Evolutionary conservation across 1,140 invertebrate species (phyloP), one percentile per base, ranked within the genome.

Genomic region (Planococcus citri): DNA sequence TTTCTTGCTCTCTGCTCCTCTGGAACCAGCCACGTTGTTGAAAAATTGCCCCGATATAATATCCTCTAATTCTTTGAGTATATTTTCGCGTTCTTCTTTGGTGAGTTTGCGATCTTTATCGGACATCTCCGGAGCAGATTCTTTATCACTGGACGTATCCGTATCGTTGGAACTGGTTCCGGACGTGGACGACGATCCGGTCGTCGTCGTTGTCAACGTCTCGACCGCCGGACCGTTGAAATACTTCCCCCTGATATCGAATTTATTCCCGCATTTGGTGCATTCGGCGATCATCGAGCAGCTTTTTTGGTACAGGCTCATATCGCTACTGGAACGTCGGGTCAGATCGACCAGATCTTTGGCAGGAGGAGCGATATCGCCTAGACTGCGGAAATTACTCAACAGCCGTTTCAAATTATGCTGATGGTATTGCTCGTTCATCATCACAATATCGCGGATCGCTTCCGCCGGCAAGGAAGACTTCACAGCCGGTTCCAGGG

Each of bases 61-160:
- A 73, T 83, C 82, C 72, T 82, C 80, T 14, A 84, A 75, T 73
- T 84, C 79, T 74, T 80, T 82, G 1, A 83, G 73, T 27, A 82
- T 79, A 72, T 80, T 77, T 37, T 79, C 72, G 73, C 80, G 77
- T 74, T 84, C 83, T 71, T 78, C 76, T 64, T 80, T 76, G 14
- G 77, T 80, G 67, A 82, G 51, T 51, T 73, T 76, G 10, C 68
- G 41, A 60, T 69, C 51, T 29, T 33, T 71, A 64, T 70, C 21
- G 68, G 27, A 20, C n/a, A 21, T 8, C 9, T 12, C 67, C 1
- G 20, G 2, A 17, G 27, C 2, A 1, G 51, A 0, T 20, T n/a
- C 3, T 22, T 24, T 0, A 3, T n/a, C 4, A 20, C 1, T 24
- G 12, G 57, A 22, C 1, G n/a, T 8, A 8, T 10, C 33, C 8